These are phyloP conservation scores for Cynopterus sphinx DNA, from an alignment of 2,797 vertebrate species.

Conservation along the genomic window DNA sequence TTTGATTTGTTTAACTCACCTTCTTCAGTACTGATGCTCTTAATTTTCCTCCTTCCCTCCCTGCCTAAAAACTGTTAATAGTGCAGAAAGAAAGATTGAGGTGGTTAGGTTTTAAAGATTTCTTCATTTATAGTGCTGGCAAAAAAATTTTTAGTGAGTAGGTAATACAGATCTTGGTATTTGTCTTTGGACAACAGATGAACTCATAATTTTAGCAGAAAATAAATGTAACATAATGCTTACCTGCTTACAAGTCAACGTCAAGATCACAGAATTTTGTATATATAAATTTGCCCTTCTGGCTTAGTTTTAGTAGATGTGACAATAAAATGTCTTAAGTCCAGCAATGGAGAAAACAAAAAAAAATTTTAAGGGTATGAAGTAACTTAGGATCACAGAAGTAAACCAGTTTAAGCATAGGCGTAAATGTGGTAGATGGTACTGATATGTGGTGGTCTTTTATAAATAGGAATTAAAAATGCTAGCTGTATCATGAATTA, in stretches of 20 bases:
- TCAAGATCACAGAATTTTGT: constrained; percentile 14
- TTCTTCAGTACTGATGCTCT: not conserved
- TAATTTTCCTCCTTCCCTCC: not conserved
- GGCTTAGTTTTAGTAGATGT: not conserved
- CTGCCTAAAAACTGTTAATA: not conserved
- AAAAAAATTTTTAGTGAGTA: constrained; percentile 6
- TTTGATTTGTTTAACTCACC: not conserved
- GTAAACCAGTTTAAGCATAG: not conserved
- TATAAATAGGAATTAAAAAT: not conserved
- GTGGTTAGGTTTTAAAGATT: not conserved
- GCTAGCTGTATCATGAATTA: not conserved
- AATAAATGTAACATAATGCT: not conserved
- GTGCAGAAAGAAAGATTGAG: not conserved
- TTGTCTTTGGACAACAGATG: constrained; percentile 4
- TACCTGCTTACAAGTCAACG: not conserved
- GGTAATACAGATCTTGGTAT: not conserved
- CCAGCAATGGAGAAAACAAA: not conserved
- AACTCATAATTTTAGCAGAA: constrained; percentile 8
- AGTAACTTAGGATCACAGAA: not conserved
- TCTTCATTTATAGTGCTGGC: constrained; percentile 5
- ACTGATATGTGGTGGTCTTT: not conserved
- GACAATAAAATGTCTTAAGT: not conserved
- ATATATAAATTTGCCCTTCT: not conserved
- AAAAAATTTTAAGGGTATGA: not conserved
- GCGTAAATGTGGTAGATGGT: not conserved